Base-by-base conservation (phyloP, 2,888 invertebrate species). In the Dicranocentrus wangi region DNA sequence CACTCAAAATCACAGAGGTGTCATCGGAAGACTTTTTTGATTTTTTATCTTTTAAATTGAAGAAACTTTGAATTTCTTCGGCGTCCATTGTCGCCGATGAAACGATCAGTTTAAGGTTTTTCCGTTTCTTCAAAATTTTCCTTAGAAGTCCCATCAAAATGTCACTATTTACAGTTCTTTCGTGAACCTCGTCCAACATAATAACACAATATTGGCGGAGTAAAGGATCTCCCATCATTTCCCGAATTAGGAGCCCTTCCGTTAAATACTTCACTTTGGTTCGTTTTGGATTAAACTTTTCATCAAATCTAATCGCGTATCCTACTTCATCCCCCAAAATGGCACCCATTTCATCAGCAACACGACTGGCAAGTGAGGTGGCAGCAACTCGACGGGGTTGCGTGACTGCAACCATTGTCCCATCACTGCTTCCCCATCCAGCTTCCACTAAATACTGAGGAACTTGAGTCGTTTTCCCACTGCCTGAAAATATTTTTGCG, bases 381-480 rank as follows among this genome's bases (percentile, higher is more conserved):
- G 82, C 82, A 7, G 82, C 82, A 10, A 82, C 71, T 72, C 80
- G 21, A n/a, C 82, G 39, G 13, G 82, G 82, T 55, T 80, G 69
- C 0, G 79, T 72, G 7, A 79, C 43, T 5, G 21, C 79, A 47
- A 79, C 72, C 60, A 68, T 65, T 17, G 60, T 58, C 0, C 58
- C 60, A 60, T 72, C 72, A 5, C 1, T 5, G 61, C 15, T 17
- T 0, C 60, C 32, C 66, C 58, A 80, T 92, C 92, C 86, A 94
- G 94, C 79, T 43, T 70, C 78, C 0, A 94, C 93, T 88, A 94
- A 94, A 88, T 96, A 97, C 90, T 97, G 99, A 0, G 99, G 99
- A 87, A 99, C 99, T 90, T 98, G 99, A 15, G 99, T 99, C 0
- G 99, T 99, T 90, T 99, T 99, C 0, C 99, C 99, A 1, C 98